phyloP scores from a whole-genome alignment of 2,888 invertebrate genomes.

The Oegoconia quadripuncta region DNA sequence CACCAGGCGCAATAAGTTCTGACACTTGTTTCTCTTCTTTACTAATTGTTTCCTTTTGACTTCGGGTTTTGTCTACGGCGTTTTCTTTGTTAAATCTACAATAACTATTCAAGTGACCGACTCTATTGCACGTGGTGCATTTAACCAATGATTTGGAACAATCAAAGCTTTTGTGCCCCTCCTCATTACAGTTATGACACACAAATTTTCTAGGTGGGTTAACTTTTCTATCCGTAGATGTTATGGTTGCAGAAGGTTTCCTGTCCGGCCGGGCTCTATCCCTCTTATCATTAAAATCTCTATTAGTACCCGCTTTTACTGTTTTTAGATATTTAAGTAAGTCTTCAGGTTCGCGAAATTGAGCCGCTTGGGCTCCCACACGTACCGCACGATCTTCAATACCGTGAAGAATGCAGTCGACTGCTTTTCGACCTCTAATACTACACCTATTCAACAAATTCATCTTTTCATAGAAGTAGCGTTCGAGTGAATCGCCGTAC shows the following conservation, averaged over 20 bases:
- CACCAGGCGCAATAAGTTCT: neutral
- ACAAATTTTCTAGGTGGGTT: neutral
- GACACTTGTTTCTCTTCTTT: neutral
- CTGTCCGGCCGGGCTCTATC: neutral
- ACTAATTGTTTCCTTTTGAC: neutral
- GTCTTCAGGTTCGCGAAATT: constrained; percentile 17
- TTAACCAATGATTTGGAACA: constrained; percentile 5
- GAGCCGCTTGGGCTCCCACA: constrained; percentile 21
- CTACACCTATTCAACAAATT: constrained; percentile 20
- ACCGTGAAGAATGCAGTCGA: constrained; percentile 21
- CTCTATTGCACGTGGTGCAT: constrained; percentile 1
- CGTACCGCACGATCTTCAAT: constrained; percentile 20
- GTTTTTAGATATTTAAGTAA: constrained; percentile 19
- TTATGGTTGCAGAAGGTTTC: neutral
- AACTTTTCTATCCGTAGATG: too few species aligned
- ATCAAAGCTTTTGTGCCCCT: constrained; percentile 10
- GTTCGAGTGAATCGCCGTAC: constrained; percentile 16
- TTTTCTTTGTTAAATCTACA: neutral
- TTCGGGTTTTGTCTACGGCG: neutral
- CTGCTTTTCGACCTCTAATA: constrained; percentile 17
- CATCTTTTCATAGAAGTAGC: constrained; percentile 18
- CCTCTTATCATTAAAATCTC: neutral
- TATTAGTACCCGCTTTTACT: constrained; percentile 7
- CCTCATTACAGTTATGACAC: constrained; percentile 11
- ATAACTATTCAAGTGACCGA: constrained; percentile 4